Evolutionary conservation across 2,113 vertebrate species (phyloP), one percentile per base, ranked within the genome.

Genomic region (Leucoraja erinaceus): DNA sequence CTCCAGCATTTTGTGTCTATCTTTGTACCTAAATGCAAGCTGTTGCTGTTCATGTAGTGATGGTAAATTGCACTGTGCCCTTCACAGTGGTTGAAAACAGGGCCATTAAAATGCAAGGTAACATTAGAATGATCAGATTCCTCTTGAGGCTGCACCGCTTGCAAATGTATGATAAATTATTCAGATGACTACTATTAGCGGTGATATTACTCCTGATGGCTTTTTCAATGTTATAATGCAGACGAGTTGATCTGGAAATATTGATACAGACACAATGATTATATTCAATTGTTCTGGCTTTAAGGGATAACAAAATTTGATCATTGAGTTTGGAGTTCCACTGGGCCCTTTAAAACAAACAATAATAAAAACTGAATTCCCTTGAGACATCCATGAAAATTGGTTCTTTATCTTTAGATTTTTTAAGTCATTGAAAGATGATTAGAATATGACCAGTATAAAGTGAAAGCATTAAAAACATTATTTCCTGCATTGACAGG

Each of bases 201-300:
- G 22, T 86, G 56, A 86, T 86, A 86, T 86, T 61, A 12, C 25
- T 86, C 28, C 56, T 61, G 54, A n/a, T 86, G 59, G 25, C 56
- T n/a, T 25, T 61, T 86, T 61, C 25, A 56, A 86, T 86, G 25
- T n/a, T 86, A 59, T 56, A 86, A 86, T 12, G 56, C 12, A 86
- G n/a, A 86, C 25, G 3, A 61, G 81, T 86, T 61, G n/a, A 86
- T 86, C 81, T 61, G 28, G 81, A 61, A 59, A 59, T 59, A 86
- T 86, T 86, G 56, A 61, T 61, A 86, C 56, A 61, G 81, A n/a
- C 25, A 86, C 59, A 61, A 28, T n/a, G 81, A 61, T 59, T 61
- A 56, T 14, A 61, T 61, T 56, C 81, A 86, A 86, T n/a, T 86
- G 81, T 86, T 61, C 81, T n/a, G 81, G 81, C 28, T 84, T 61